Evolutionary conservation across 1,140 invertebrate genomes (phyloP).

Genomic region (Stegodyphus mimosarum): DNA sequence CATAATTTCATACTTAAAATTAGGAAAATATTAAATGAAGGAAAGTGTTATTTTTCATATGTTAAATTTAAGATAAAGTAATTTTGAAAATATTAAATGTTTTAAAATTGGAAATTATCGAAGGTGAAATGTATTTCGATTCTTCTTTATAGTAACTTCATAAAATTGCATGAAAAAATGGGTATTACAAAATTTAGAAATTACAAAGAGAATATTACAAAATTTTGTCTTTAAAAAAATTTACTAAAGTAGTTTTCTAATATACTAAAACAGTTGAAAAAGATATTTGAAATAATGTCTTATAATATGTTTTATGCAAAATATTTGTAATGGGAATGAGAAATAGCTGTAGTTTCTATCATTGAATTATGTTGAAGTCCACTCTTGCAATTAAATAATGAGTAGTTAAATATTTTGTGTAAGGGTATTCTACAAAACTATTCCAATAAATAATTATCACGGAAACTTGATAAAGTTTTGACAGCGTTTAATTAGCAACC

Average conservation of each 20-base stretch:
- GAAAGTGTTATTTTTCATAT: no score
- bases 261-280: background rate
- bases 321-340: background rate
- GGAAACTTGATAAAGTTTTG: conserved; percentile 33
- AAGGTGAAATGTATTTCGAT: no score
- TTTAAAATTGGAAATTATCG: no score
- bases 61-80: no score
- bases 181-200: no score
- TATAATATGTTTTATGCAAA: background rate
- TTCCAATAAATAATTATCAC: conserved; percentile 52
- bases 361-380: background rate
- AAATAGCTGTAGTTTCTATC: background rate
- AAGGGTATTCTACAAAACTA: conserved; percentile 2
- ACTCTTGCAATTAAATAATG: conserved; percentile 12
- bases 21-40: no score
- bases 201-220: background rate
- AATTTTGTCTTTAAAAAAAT: background rate
- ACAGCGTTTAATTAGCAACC: conserved; percentile 51
- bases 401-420: background rate
- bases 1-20: no score
- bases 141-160: no score
- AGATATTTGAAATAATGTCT: background rate
- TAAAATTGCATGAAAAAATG: no score
- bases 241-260: background rate
- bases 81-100: no score